A percentile compares a stretch with the other conserved stretches of the same genome.
phyloP scores from a whole-genome alignment of 2,113 vertebrate genomes.

The Taxidea taxus region DNA sequence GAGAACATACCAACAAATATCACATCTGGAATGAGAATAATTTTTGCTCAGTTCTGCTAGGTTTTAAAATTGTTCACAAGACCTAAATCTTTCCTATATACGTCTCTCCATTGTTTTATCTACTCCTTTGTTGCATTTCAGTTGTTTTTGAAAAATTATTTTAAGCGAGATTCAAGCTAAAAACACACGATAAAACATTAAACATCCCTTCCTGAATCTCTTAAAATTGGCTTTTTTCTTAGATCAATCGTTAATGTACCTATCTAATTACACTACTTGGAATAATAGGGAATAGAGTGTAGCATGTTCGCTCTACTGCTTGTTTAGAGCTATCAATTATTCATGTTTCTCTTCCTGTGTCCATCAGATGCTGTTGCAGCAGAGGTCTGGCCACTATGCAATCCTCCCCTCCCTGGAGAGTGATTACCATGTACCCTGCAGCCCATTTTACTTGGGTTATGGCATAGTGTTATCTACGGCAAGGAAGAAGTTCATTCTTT shows the following conservation, averaged over 20 bases:
- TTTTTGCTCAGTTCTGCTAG: background rate
- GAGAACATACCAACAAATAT: background rate
- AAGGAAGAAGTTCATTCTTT: slow-evolving; percentile 9
- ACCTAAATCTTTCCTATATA: background rate
- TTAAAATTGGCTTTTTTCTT: background rate
- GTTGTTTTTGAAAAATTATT: background rate
- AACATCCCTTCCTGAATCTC: background rate
- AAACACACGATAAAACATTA: background rate
- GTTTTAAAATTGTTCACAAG: background rate
- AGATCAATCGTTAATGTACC: background rate
- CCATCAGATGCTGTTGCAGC: slow-evolving; percentile 60
- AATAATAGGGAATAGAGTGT: background rate
- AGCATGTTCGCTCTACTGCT: background rate
- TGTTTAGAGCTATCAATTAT: slow-evolving; percentile 71
- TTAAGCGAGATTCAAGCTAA: background rate
- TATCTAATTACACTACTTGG: background rate
- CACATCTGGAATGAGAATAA: background rate
- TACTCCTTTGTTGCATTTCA: background rate
- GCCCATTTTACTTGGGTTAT: slow-evolving; percentile 64
- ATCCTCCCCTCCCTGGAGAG: slow-evolving; percentile 44
- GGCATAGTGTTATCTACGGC: slow-evolving; percentile 25
- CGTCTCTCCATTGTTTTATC: background rate
- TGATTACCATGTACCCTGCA: slow-evolving; percentile 32
- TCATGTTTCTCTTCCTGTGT: slow-evolving; percentile 65
- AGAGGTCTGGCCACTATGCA: slow-evolving; percentile 37